phyloP scores from a whole-genome alignment of 1,140 invertebrate genomes.

The Myzus persicae region DNA sequence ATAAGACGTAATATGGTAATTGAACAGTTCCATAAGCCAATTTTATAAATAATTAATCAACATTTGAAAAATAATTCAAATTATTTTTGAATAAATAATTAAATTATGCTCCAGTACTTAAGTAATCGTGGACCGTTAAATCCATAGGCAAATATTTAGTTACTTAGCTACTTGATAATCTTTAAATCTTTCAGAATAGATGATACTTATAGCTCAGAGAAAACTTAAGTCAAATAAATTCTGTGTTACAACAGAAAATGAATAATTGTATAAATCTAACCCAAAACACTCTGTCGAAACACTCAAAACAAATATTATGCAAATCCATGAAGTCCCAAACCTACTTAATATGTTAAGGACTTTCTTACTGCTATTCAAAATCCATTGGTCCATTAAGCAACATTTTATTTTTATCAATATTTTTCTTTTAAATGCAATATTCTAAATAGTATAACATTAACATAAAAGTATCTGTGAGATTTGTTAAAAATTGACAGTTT shows the following conservation, averaged over 20 bases:
- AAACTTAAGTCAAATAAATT: slow-evolving; percentile 39
- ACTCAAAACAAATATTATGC: slow-evolving; percentile 49
- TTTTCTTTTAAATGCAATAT: neutral
- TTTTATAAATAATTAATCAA: neutral
- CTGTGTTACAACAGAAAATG: neutral
- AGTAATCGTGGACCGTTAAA: neutral
- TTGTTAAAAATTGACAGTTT: neutral
- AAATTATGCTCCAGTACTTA: neutral
- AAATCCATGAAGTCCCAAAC: slow-evolving; percentile 17
- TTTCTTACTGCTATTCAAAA: neutral
- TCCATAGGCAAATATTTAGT: slow-evolving; percentile 17
- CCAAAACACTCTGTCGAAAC: slow-evolving; percentile 12
- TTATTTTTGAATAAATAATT: neutral
- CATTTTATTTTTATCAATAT: slow-evolving; percentile 27
- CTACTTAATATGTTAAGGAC: slow-evolving; percentile 19
- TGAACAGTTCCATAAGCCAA: neutral
- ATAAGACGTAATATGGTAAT: slow-evolving; percentile 23
- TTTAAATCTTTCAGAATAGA: neutral
- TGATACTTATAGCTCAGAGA: neutral
- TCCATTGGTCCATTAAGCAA: slow-evolving; percentile 4
- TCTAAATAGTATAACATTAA: neutral
- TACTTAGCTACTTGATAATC: slow-evolving; percentile 22
- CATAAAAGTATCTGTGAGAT: neutral
- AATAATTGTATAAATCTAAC: slow-evolving; percentile 31
- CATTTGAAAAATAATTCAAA: neutral